Evolutionary conservation across 2,888 invertebrate species (phyloP), one percentile per base, ranked within the genome.

Genomic region (Nemoura dubitans): DNA sequence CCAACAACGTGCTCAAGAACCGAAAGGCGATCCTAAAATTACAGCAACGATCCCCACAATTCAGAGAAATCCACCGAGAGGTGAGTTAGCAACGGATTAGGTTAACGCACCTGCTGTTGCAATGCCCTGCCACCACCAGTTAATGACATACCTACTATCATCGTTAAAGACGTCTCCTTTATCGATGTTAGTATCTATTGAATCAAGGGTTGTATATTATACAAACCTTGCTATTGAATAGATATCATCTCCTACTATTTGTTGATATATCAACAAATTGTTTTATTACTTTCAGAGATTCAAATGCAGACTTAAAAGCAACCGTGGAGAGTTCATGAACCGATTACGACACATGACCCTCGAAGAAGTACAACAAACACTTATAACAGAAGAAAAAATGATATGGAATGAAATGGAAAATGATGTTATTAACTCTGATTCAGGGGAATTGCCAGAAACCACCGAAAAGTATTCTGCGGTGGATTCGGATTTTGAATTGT

Each of bases 51-150:
- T 91, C 91, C 0, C 91, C 92, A 0, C 91, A 91, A 88, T 89
- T 92, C 42, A 91, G 90, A 87, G 91, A 92, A 87, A 89, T 91
- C 59, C 88, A 92, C 14, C 89, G 92, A 89, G 90, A 92, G 91
- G 92, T 92, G 90, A 29, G 29, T n/a, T 83, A n/a, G n/a, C n/a
- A n/a, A n/a, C n/a, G n/a, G n/a, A n/a, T 28, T 82, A 30, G 78
- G 28, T 78, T 27, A 28, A 3, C n/a, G n/a, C 28, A 78, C 7
- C 10, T 78, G 28, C 27, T 78, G 10, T n/a, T n/a, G n/a, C n/a
- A n/a, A n/a, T n/a, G n/a, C n/a, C n/a, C n/a, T n/a, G n/a, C n/a
- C 28, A 10, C 10, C 3, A 36, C 36, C 36, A 36, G 5, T 36
- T 3, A 36, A 36, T 36, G 36, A 6, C n/a, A n/a, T n/a, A n/a